These are phyloP conservation scores for Diloba caeruleocephala DNA, from an alignment of 2,888 invertebrate genomes.

Conservation along the genomic window DNA sequence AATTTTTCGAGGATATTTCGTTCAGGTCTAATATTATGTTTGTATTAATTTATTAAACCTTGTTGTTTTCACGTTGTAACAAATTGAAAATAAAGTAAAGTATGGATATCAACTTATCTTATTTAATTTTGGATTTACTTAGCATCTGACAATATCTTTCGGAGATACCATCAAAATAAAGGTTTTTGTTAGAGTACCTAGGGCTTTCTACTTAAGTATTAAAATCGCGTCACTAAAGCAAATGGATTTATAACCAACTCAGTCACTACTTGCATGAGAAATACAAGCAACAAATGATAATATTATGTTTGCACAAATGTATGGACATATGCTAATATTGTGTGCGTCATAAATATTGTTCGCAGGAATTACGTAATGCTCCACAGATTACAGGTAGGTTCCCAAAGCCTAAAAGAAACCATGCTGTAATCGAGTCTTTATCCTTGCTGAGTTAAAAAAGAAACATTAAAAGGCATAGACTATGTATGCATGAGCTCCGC, in stretches of 20 bases:
- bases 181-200: too few species aligned
- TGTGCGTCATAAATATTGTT: conserved; percentile 47
- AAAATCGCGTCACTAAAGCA: not conserved
- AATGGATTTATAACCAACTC: conserved; percentile 7
- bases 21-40: too few species aligned
- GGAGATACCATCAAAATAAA: too few species aligned
- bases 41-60: too few species aligned
- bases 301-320: conserved; percentile 47
- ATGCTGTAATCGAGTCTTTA: conserved; percentile 25
- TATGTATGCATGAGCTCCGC: not conserved
- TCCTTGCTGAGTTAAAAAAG: conserved; percentile 6
- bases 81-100: too few species aligned
- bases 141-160: too few species aligned
- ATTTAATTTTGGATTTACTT: too few species aligned
- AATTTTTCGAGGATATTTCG: too few species aligned
- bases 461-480: not conserved
- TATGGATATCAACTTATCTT: too few species aligned
- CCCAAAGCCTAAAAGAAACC: conserved; percentile 5
- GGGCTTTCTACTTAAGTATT: not conserved
- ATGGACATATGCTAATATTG: conserved; percentile 36
- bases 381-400: conserved; percentile 11
- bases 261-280: conserved; percentile 16
- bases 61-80: too few species aligned
- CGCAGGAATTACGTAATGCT: conserved; percentile 45
- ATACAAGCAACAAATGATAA: conserved; percentile 13